Percentiles rank a stretch among this genome's conserved stretches.
Evolutionary conservation across 1,140 invertebrate genomes (phyloP).

Genomic region (Lordiphosa mommai): DNA sequence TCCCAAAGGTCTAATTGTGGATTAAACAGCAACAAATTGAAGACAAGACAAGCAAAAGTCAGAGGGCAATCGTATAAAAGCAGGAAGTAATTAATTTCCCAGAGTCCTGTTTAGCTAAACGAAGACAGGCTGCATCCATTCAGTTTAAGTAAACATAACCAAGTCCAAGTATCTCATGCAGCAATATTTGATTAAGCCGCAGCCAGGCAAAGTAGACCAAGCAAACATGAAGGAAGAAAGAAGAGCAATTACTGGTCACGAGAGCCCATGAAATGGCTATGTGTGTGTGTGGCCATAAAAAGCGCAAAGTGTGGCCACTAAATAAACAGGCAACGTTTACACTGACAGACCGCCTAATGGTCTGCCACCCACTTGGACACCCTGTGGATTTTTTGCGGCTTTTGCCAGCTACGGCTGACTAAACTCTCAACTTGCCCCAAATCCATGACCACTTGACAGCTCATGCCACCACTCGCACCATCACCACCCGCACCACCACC

Average conservation of each 20-base stretch:
- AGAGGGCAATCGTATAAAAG: conserved; percentile 51
- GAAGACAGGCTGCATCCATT: conserved; percentile 52
- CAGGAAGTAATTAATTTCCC: conserved; percentile 72
- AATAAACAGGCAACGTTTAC: conserved; percentile 59
- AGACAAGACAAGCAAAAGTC: conserved; percentile 12
- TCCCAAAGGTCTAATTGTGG: conserved; percentile 60
- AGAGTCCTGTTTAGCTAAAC: conserved; percentile 13
- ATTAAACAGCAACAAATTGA: conserved; percentile 62
- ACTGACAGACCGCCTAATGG: conserved; percentile 53
- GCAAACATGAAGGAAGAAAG: conserved; percentile 41
- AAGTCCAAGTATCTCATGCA: conserved; percentile 9
- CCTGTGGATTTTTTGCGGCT: conserved; percentile 20
- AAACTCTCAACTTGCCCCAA: conserved; percentile 39
- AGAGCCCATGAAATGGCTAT: conserved; percentile 34
- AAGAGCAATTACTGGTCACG: conserved; percentile 67
- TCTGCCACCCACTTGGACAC: background rate
- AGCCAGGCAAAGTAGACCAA: conserved; percentile 35
- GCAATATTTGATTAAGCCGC: conserved; percentile 66
- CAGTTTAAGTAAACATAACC: conserved; percentile 4
- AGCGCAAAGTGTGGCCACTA: conserved; percentile 54
- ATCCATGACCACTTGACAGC: conserved; percentile 65
- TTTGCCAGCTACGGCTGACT: conserved; percentile 18
- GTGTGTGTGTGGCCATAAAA: conserved; percentile 38
- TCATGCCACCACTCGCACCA: conserved; percentile 39
- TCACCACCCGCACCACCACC: too few species aligned